These are phyloP conservation scores for Meda fulgida DNA, from an alignment of 2,797 vertebrate species.

Conservation along the genomic window DNA sequence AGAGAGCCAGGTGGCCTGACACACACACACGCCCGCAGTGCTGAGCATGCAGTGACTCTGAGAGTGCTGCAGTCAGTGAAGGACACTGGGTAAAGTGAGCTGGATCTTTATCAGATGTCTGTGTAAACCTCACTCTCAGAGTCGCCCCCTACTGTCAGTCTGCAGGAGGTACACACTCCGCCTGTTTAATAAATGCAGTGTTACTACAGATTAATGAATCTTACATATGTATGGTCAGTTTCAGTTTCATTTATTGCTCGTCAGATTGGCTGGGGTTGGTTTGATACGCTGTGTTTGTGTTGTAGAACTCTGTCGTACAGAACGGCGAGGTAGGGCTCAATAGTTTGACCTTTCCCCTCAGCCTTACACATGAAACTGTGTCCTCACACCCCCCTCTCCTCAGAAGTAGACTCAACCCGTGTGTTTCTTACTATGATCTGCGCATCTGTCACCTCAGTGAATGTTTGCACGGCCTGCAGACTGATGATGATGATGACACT, in stretches of 20 bases:
- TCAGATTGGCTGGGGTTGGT: background rate
- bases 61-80: conserved; percentile 26
- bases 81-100: conserved; percentile 32
- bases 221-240: background rate
- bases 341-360: conserved; percentile 43
- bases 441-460: background rate
- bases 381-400: conserved; percentile 26
- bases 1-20: background rate
- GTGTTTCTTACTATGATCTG: conserved; percentile 26
- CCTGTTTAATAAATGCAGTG: background rate
- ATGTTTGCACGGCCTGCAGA: conserved; percentile 35
- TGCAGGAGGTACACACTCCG: background rate
- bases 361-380: conserved; percentile 16
- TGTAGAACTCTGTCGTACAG: conserved; percentile 84
- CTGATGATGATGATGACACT: background rate
- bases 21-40: background rate
- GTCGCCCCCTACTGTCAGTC: background rate
- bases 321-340: conserved; percentile 78
- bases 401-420: background rate
- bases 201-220: background rate
- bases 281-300: conserved; percentile 49
- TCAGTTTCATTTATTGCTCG: background rate
- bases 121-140: background rate
- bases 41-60: conserved; percentile 31
- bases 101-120: conserved; percentile 3